phyloP scores from a whole-genome alignment of 2,113 vertebrate species.

The Macaca mulatta region DNA sequence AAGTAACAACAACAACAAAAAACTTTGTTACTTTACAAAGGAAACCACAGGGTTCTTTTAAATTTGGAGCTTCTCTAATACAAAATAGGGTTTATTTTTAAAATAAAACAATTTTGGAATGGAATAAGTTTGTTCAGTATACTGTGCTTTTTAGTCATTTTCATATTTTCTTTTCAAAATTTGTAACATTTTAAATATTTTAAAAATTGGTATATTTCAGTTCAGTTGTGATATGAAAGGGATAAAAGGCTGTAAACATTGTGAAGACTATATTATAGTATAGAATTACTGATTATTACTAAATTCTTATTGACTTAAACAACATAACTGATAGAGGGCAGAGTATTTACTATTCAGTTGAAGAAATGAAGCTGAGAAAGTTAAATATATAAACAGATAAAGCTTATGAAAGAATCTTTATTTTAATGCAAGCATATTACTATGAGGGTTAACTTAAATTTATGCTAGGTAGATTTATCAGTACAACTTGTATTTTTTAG shows the following conservation, averaged over 20 bases:
- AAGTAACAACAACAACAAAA: background rate
- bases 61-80: background rate
- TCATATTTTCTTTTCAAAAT: background rate
- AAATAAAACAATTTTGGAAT: background rate
- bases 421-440: background rate
- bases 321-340: background rate
- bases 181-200: background rate
- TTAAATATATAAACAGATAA: slow-evolving; percentile 17
- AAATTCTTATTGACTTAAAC: slow-evolving; percentile 3
- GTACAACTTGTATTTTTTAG: background rate
- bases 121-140: background rate
- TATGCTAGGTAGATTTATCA: background rate
- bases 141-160: background rate
- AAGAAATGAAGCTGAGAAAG: background rate
- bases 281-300: background rate
- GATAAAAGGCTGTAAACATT: background rate
- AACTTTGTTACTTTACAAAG: background rate
- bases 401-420: background rate
- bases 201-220: background rate
- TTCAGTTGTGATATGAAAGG: background rate
- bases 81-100: background rate
- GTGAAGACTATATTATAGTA: background rate
- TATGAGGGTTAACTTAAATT: background rate
- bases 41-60: background rate
- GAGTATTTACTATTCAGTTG: slow-evolving; percentile 2